Evolutionary conservation across 64 coral and sea anemone genomes (phyloP).

Genomic region (Pocillopora verrucosa): DNA sequence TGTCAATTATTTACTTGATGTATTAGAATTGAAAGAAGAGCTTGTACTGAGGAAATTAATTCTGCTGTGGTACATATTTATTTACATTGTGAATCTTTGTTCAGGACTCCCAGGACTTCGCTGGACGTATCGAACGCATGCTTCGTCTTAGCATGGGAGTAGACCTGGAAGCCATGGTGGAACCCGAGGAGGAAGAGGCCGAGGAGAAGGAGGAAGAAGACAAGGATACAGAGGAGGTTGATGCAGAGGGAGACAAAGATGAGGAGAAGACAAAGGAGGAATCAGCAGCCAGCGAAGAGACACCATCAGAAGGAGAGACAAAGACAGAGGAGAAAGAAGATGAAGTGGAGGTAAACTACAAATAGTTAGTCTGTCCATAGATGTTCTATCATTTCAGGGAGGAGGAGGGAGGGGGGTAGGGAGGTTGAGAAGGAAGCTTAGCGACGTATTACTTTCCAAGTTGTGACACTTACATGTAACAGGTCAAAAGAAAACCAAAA

Average conservation of each 20-base stretch:
- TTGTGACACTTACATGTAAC: background rate
- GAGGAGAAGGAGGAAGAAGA: slow-evolving; percentile 88
- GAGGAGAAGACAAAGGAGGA: slow-evolving; percentile 46
- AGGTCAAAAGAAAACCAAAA: background rate
- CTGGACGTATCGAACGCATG: slow-evolving; percentile 91
- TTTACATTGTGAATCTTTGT: background rate
- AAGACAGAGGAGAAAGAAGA: slow-evolving; percentile 88
- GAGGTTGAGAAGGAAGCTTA: too few relatives aligned
- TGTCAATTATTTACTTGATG: too few relatives aligned
- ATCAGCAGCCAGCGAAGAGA: slow-evolving; percentile 1
- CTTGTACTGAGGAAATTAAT: too few relatives aligned
- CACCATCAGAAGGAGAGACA: slow-evolving; percentile 42
- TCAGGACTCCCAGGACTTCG: slow-evolving; percentile 88
- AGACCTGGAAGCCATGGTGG: slow-evolving; percentile 85
- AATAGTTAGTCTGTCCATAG: background rate
- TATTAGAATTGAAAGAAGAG: too few relatives aligned
- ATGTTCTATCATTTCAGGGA: too few relatives aligned
- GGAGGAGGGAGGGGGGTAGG: too few relatives aligned
- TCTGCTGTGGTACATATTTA: too few relatives aligned
- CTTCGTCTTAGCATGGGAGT: slow-evolving; percentile 88
- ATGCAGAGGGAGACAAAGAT: slow-evolving; percentile 66
- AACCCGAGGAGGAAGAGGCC: slow-evolving; percentile 77
- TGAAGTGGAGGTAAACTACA: slow-evolving; percentile 80
- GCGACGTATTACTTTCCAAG: background rate
- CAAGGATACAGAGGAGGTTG: slow-evolving; percentile 71